Evolutionary conservation across 2,797 vertebrate species (phyloP).

Genomic region (Spinus olivaceus): DNA sequence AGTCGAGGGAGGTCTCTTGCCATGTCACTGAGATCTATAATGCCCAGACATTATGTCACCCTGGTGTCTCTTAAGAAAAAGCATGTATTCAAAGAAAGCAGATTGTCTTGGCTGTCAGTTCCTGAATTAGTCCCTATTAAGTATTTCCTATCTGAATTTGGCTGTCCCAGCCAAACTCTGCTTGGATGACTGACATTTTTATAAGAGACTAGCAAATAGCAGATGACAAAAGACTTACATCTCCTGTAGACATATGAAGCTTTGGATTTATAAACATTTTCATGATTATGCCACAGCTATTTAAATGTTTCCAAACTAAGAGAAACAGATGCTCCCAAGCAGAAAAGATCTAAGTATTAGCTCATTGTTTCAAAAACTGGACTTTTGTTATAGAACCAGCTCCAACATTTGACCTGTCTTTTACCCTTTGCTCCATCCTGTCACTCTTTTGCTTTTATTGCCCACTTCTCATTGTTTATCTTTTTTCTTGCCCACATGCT

Average conservation of each 20-base stretch:
- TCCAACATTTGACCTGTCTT: not conserved
- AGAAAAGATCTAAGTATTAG: not conserved
- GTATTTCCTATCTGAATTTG: not conserved
- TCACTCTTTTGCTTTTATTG: not conserved
- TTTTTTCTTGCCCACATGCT: not conserved
- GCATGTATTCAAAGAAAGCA: not conserved
- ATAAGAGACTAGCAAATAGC: constrained; percentile 4
- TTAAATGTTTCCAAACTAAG: constrained; percentile 30
- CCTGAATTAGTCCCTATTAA: not conserved
- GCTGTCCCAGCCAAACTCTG: not conserved
- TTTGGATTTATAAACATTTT: constrained; percentile 30
- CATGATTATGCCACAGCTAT: not conserved
- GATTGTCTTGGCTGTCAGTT: not conserved
- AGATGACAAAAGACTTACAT: constrained; percentile 40
- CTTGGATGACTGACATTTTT: constrained; percentile 40
- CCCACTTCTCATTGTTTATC: not conserved
- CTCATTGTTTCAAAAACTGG: not conserved
- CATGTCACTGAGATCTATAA: not conserved
- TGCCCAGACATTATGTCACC: not conserved
- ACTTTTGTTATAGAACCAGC: not conserved
- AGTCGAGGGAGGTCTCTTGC: not conserved
- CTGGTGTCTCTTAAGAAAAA: not conserved
- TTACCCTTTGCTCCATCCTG: not conserved
- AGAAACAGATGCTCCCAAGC: not conserved
- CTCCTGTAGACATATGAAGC: not conserved